Percentiles rank a stretch among this genome's conserved stretches.
phyloP scores from a whole-genome alignment of 2,797 vertebrate species.

The Crenichthys baileyi region DNA sequence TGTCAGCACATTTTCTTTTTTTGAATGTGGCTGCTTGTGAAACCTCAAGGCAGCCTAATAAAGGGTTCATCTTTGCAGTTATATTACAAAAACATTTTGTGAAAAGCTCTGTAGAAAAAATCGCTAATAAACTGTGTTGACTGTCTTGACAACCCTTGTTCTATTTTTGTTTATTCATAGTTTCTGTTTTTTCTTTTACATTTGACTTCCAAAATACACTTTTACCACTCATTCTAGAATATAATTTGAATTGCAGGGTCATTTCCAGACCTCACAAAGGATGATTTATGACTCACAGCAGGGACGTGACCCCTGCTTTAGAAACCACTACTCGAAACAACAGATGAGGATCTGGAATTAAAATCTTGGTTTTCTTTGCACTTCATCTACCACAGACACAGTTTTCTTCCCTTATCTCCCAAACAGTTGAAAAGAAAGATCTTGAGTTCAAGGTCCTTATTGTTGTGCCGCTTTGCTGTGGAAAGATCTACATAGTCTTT shows the following conservation, averaged over 20 bases:
- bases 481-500: not conserved
- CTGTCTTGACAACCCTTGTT: not conserved
- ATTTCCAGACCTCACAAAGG: not conserved
- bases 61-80: not conserved
- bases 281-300: not conserved
- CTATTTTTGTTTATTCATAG: not conserved
- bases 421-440: not conserved
- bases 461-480: not conserved
- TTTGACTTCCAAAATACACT: not conserved
- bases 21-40: not conserved
- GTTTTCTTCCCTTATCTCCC: not conserved
- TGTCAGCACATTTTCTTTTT: not conserved
- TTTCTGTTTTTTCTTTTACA: not conserved
- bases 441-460: not conserved
- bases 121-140: not conserved
- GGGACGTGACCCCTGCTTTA: not conserved
- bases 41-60: not conserved
- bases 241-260: no score
- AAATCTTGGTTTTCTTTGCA: not conserved
- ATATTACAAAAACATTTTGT: not conserved
- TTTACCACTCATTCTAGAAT: not conserved
- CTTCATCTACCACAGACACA: not conserved
- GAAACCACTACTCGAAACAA: not conserved
- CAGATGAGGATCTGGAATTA: not conserved
- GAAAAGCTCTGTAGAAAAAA: not conserved